A percentile compares a stretch with the other conserved stretches of the same genome.
phyloP scores from a whole-genome alignment of 2,888 invertebrate genomes.

The Anthophora plumipes region DNA sequence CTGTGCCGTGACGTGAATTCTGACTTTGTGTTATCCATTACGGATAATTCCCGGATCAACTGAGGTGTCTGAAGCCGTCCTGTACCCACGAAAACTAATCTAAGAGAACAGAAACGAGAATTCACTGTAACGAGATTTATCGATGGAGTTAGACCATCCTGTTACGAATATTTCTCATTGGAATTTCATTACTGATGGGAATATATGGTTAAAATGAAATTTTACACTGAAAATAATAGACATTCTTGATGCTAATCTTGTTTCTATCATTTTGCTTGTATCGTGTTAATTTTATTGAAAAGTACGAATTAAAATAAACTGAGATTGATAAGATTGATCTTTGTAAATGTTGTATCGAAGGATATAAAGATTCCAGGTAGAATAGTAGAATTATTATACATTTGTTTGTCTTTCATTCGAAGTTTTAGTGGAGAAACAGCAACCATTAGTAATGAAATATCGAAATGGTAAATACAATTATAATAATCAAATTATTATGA shows the following conservation, averaged over 20 bases:
- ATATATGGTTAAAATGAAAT: background rate
- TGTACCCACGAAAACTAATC: constrained; percentile 92
- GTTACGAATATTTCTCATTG: background rate
- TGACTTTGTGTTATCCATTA: constrained; percentile 90
- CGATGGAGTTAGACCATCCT: background rate
- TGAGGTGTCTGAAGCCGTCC: constrained; percentile 93
- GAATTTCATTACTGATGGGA: background rate
- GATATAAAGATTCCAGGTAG: no score
- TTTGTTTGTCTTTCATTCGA: no score
- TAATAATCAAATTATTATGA: no score
- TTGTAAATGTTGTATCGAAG: no score
- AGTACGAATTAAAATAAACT: no score
- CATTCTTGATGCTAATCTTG: background rate
- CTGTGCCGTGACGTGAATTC: constrained; percentile 97
- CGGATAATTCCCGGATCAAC: constrained; percentile 93
- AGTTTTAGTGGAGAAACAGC: no score
- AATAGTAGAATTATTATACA: no score
- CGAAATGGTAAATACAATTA: no score
- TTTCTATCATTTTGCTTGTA: background rate
- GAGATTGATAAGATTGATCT: no score
- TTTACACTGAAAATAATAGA: background rate
- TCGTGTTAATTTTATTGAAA: background rate
- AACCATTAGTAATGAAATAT: no score
- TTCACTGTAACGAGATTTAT: constrained; percentile 7
- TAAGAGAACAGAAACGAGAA: constrained; percentile 74